A percentile compares a stretch with the other conserved stretches of the same genome.
Conservation (phyloP, 1,140 invertebrate genomes). For the Archegozetes longisetosus region DNA sequence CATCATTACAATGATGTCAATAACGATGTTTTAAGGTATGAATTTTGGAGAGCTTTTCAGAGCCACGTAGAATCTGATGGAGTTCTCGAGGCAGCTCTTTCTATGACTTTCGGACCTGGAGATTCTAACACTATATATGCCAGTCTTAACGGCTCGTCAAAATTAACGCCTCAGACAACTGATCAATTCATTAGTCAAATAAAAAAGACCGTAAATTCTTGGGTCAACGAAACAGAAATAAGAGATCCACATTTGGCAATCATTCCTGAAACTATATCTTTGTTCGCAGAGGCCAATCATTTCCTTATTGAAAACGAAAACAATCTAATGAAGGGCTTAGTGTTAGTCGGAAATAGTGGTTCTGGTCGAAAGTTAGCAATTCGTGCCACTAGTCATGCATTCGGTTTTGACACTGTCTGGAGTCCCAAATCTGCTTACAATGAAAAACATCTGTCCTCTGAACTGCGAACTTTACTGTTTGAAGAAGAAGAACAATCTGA, state of each 20-base stretch:
- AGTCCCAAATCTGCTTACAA: not conserved
- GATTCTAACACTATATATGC: not conserved
- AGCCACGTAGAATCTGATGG: not conserved
- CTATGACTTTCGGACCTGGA: not conserved
- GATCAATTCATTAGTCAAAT: not conserved
- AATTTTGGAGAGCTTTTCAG: not conserved
- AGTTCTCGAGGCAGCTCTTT: not conserved
- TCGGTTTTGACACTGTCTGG: conserved; percentile 16
- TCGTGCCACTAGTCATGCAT: conserved; percentile 1
- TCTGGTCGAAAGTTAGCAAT: conserved; percentile 4
- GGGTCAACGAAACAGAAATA: not conserved
- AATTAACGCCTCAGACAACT: not conserved
- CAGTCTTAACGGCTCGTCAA: not conserved
- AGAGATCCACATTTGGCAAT: not conserved
- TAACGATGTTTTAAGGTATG: not conserved
- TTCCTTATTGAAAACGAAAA: not conserved
- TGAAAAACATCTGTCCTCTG: conserved; percentile 13
- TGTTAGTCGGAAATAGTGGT: conserved; percentile 9
- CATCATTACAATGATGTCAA: not conserved
- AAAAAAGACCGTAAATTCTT: not conserved
- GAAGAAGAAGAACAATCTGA: not conserved
- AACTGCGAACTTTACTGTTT: conserved; percentile 1
- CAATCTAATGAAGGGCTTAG: not conserved
- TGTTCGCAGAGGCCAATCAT: conserved; percentile 3
- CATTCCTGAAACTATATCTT: not conserved